Evolutionary conservation across 1,140 invertebrate genomes (phyloP).

Genomic region (Pteromalus puparum): DNA sequence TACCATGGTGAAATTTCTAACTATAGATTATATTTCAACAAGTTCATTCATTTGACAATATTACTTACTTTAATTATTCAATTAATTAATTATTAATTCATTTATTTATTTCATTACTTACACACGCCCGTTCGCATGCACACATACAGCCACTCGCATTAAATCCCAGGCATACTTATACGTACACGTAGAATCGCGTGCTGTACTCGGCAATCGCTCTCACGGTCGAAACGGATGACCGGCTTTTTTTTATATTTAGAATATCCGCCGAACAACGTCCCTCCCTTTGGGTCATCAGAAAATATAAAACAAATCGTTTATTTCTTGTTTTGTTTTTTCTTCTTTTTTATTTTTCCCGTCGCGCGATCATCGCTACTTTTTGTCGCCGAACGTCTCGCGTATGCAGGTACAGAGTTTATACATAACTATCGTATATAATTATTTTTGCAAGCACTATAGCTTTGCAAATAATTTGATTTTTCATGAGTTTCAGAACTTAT

Average conservation of each 20-base stretch:
- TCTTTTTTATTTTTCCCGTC: conserved; percentile 17
- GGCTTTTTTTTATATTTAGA: conserved; percentile 38
- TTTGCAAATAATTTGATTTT: background rate
- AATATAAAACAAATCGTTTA: conserved; percentile 44
- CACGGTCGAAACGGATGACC: conserved; percentile 46
- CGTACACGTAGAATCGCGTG: conserved; percentile 28
- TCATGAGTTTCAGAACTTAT: conserved; percentile 21
- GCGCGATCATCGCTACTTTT: background rate
- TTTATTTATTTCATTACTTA: conserved; percentile 49
- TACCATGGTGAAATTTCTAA: conserved; percentile 50
- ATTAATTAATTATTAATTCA: conserved; percentile 45
- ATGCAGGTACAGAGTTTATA: conserved; percentile 37
- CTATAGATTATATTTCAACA: conserved; percentile 54
- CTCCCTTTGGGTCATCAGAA: conserved; percentile 18
- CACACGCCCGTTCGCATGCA: conserved; percentile 2
- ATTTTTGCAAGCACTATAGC: conserved; percentile 1
- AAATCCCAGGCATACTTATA: conserved; percentile 35
- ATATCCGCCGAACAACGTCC: conserved; percentile 33
- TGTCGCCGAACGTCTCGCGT: background rate
- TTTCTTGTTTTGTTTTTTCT: background rate
- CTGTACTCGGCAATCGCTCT: conserved; percentile 33
- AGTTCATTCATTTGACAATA: conserved; percentile 53
- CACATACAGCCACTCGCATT: conserved; percentile 23
- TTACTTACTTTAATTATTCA: conserved; percentile 48
- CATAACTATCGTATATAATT: background rate